These are phyloP conservation scores for Philonicus albiceps DNA, from an alignment of 2,888 invertebrate genomes.

Conservation along the genomic window DNA sequence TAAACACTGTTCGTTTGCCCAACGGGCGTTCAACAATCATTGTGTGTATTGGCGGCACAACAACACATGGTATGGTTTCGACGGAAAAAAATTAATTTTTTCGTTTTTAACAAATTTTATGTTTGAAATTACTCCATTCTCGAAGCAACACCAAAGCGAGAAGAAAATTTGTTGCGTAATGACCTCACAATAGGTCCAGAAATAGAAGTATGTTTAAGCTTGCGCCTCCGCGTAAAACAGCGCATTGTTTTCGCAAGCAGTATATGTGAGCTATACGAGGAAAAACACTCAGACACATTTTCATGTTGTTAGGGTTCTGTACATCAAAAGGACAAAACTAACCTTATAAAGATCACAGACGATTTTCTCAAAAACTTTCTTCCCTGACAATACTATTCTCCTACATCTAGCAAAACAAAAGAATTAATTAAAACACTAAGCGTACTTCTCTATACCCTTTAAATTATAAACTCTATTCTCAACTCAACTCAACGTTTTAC, in stretches of 20 bases:
- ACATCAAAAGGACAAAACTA: too few relatives aligned
- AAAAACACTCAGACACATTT: too few relatives aligned
- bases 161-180: neutral
- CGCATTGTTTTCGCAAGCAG: neutral
- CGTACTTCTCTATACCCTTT: too few relatives aligned
- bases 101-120: neutral
- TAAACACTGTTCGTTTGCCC: constrained; percentile 16
- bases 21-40: neutral
- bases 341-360: too few relatives aligned
- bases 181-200: neutral
- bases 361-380: too few relatives aligned
- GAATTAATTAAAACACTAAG: too few relatives aligned
- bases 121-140: neutral
- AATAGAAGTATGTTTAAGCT: neutral
- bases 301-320: too few relatives aligned
- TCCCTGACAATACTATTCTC: too few relatives aligned
- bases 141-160: constrained; percentile 10
- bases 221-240: neutral
- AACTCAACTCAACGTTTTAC: too few relatives aligned
- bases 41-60: neutral
- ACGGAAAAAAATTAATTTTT: neutral
- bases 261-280: neutral
- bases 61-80: constrained; percentile 9
- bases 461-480: too few relatives aligned
- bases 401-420: too few relatives aligned